These are phyloP conservation scores for Chionomys nivalis DNA, from an alignment of 2,113 vertebrate species.

Conservation along the genomic window DNA sequence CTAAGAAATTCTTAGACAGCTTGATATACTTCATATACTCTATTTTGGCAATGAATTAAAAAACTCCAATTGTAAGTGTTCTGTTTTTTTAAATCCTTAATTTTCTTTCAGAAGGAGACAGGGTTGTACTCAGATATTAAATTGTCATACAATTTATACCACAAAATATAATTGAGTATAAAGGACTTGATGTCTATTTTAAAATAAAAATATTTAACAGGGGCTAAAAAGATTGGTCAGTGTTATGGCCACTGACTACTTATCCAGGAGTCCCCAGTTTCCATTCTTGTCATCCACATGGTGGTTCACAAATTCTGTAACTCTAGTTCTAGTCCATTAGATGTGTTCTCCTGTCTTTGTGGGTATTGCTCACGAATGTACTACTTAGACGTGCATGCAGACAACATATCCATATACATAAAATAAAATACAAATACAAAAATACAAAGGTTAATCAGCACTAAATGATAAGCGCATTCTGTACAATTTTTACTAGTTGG, in stretches of 20 bases:
- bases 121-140: neutral
- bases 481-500: neutral
- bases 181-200: neutral
- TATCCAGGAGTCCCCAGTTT: neutral
- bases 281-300: neutral
- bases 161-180: neutral
- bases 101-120: slow-evolving; percentile 28
- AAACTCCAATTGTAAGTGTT: neutral
- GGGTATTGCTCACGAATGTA: neutral
- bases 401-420: neutral
- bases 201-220: neutral
- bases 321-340: neutral
- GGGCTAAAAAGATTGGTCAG: neutral
- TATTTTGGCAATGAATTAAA: neutral
- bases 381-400: too few species aligned
- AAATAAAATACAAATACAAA: neutral
- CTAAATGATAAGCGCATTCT: neutral
- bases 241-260: neutral
- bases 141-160: neutral
- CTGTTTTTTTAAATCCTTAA: neutral
- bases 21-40: neutral
- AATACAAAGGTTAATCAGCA: slow-evolving; percentile 33
- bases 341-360: neutral
- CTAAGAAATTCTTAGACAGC: neutral
- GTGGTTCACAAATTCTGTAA: neutral